Evolutionary conservation across 2,797 vertebrate genomes (phyloP).

Genomic region (Phylloscopus collybita): DNA sequence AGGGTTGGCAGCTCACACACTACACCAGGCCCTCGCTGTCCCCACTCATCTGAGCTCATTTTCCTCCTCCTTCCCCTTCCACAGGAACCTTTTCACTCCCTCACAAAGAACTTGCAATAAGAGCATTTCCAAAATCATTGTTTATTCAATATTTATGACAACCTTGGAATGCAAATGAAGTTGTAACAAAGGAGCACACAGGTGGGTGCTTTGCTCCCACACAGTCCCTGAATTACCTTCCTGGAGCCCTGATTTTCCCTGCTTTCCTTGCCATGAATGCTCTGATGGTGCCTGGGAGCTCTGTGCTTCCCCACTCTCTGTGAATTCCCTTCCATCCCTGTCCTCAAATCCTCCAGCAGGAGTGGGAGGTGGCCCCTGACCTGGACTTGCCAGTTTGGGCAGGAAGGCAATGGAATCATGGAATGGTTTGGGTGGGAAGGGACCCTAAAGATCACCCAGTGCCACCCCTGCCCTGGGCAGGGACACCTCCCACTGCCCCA

Average conservation of each 20-base stretch:
- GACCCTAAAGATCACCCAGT: too few species aligned
- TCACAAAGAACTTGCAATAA: background rate
- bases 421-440: background rate
- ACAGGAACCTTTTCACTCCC: background rate
- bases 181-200: background rate
- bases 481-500: too few species aligned
- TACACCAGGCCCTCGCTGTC: background rate
- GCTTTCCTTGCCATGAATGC: background rate
- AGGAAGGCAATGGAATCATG: background rate
- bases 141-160: background rate
- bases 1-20: background rate
- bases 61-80: background rate
- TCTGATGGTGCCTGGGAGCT: background rate
- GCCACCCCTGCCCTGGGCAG: too few species aligned
- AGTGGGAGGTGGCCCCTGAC: background rate
- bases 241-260: background rate
- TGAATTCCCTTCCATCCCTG: background rate
- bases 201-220: background rate
- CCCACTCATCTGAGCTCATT: background rate
- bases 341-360: background rate
- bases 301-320: background rate
- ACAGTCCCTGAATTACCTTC: background rate
- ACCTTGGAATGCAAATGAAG: background rate
- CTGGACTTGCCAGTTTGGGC: background rate
- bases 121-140: background rate